These are phyloP conservation scores for Halcyon badia DNA, from an alignment of 2,797 vertebrate species.

Conservation along the genomic window DNA sequence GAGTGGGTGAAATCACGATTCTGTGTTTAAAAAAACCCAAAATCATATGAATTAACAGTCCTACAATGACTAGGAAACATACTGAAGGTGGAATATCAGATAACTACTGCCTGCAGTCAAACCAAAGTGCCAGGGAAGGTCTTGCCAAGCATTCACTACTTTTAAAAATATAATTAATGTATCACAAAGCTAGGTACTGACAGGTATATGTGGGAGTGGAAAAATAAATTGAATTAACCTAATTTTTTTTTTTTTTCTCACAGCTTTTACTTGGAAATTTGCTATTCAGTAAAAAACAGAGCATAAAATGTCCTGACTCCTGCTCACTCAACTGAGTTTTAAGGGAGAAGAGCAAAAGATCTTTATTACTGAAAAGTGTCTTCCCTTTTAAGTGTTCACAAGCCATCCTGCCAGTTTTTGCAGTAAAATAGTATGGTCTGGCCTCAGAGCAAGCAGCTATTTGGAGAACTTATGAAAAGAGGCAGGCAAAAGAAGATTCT, in stretches of 20 bases:
- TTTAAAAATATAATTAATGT: neutral
- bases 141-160: neutral
- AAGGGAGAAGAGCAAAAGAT: neutral
- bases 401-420: neutral
- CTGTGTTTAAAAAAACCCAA: neutral
- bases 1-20: neutral
- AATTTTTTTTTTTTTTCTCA: neutral
- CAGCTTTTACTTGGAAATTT: neutral
- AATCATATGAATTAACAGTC: neutral
- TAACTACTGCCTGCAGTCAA: neutral
- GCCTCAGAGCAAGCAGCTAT: neutral
- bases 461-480: constrained; percentile 12
- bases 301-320: neutral
- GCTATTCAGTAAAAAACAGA: neutral
- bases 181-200: neutral
- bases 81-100: neutral
- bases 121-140: neutral
- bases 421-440: neutral
- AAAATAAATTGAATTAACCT: neutral
- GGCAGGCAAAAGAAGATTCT: constrained; percentile 10
- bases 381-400: neutral
- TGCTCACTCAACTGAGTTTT: neutral
- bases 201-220: neutral
- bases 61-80: neutral
- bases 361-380: neutral